Conservation (phyloP, 2,797 vertebrate genomes). For the Sebastes variabilis region DNA sequence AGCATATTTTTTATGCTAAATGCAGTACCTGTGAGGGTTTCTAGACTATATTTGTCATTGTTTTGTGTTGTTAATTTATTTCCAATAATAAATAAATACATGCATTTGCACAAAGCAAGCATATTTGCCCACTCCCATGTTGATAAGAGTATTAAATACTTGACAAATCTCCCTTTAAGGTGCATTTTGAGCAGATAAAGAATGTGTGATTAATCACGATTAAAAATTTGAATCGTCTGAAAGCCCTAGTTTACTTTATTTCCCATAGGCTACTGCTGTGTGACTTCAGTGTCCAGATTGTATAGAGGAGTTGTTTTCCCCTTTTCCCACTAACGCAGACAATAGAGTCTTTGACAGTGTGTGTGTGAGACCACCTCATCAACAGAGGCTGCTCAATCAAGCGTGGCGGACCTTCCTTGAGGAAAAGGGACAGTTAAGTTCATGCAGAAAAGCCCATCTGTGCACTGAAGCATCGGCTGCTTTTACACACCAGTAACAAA, state of each 20-base stretch:
- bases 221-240: no score
- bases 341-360: slow-evolving; percentile 51
- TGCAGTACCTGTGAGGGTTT: no score
- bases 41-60: no score
- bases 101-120: no score
- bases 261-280: neutral
- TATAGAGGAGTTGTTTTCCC: neutral
- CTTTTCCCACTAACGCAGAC: slow-evolving; percentile 18
- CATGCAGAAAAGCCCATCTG: slow-evolving; percentile 19
- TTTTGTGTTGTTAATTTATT: no score
- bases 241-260: neutral
- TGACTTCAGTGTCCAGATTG: neutral
- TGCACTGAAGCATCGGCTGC: neutral
- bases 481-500: neutral
- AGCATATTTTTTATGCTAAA: no score
- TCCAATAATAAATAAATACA: no score
- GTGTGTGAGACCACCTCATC: slow-evolving; percentile 25
- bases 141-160: no score
- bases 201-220: no score
- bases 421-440: slow-evolving; percentile 11
- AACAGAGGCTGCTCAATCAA: slow-evolving; percentile 33
- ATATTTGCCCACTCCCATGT: no score
- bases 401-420: slow-evolving; percentile 19
- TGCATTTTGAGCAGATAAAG: no score
- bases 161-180: no score